These are phyloP conservation scores for Notamacropus eugenii DNA, from an alignment of 2,797 vertebrate species.

Conservation along the genomic window DNA sequence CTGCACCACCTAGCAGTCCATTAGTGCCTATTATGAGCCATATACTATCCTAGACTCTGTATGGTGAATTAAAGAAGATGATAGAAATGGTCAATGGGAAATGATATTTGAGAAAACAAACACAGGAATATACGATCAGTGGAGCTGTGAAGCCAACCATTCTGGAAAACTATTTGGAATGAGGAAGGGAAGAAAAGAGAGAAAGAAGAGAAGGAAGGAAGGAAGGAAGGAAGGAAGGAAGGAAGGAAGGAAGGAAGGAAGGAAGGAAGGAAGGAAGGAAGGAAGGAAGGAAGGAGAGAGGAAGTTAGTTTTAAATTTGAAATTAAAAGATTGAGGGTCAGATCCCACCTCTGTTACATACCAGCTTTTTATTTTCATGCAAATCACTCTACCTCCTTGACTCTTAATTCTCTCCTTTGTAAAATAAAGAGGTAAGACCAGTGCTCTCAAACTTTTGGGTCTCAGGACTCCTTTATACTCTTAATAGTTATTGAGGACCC, in stretches of 20 bases:
- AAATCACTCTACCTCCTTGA: neutral
- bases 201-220: neutral
- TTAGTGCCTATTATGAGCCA: neutral
- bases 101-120: neutral
- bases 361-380: neutral
- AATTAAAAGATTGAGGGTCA: neutral
- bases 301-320: neutral
- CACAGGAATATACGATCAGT: neutral
- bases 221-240: too few relatives aligned
- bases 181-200: neutral
- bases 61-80: neutral
- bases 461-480: neutral
- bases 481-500: neutral
- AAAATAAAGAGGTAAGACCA: neutral
- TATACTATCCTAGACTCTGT: neutral
- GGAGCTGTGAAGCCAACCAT: neutral
- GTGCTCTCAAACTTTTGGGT: neutral
- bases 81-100: too few relatives aligned
- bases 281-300: too few relatives aligned
- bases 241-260: too few relatives aligned
- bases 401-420: constrained; percentile 13
- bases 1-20: neutral
- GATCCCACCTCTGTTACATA: neutral
- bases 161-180: neutral
- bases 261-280: too few relatives aligned